Base-by-base conservation (phyloP, 92 coral and sea anemone genomes). In the Porites divaricata region DNA sequence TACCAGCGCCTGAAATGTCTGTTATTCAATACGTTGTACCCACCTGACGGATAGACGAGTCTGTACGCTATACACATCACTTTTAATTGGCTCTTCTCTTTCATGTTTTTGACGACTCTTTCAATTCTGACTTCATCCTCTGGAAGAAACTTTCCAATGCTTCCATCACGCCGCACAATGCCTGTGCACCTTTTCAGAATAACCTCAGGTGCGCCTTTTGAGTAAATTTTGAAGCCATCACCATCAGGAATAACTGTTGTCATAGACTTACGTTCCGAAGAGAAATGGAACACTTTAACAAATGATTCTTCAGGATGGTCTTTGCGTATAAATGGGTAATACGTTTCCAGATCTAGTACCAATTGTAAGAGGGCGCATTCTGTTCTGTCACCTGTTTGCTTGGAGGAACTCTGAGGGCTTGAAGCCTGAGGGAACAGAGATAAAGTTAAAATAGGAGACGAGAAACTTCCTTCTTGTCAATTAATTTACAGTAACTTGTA, bases 51-150 rank as follows among this genome's bases (percentile, higher is more conserved):
- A 45, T 72, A 73, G 25, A 72, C 19, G 19, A 14, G 19, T 22
- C 88, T 90, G 75, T 79, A 89, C 0, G 99, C 98, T 20, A 96
- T 54, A 75, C 99, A 96, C 87, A 96, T 92, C 78, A 95, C 95
- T 81, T 95, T 92, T 67, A 96, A 84, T 6, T 94, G 96, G 68
- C 90, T 85, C 21, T 75, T 89, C 35, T 89, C 89, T 80, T 89
- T 84, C 95, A 95, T 95, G 70, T 81, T 77, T 17, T 81, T 84
- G 63, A 89, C 88, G 74, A 67, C 63, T 26, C 85, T 74, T 25
- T 87, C 66, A 12, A 96, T 70, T 48, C 67, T 15, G 45, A 76
- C 76, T 57, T 35, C 57, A 26, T 89, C 91, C n/a, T 96, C 97
- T 16, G 88, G 41, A 62, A 56, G 88, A 59, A 91, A 72, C 49